These are phyloP conservation scores for Drosophila miranda DNA, from an alignment of 1,140 invertebrate species.

Conservation along the genomic window DNA sequence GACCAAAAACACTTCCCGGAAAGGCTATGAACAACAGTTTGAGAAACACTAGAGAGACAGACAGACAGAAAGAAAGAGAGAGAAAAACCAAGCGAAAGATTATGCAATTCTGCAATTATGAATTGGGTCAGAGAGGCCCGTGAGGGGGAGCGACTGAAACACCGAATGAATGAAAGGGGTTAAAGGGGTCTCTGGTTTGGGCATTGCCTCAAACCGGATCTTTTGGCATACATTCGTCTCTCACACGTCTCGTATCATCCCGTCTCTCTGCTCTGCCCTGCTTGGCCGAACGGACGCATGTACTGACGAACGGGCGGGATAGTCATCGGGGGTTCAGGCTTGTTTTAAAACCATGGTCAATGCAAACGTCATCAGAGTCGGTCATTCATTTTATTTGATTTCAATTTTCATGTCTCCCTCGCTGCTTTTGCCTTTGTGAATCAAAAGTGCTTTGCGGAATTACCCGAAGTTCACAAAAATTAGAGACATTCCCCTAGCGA, in stretches of 20 bases:
- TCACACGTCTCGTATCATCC: conserved; percentile 14
- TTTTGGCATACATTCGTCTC: conserved; percentile 49
- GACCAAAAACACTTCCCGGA: conserved; percentile 60
- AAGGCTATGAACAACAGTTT: conserved; percentile 45
- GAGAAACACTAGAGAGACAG: conserved; percentile 22
- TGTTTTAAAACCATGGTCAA: conserved; percentile 63
- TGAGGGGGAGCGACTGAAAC: conserved; percentile 23
- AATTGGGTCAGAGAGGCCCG: conserved; percentile 65
- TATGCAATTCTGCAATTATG: conserved; percentile 72
- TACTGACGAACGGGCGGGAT: too few species aligned
- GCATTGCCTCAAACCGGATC: conserved; percentile 69
- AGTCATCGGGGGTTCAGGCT: conserved; percentile 13
- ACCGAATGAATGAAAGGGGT: conserved; percentile 45
- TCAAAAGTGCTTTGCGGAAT: conserved; percentile 56
- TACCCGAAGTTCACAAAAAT: conserved; percentile 78
- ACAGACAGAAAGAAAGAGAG: neutral
- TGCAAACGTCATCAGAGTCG: conserved; percentile 48
- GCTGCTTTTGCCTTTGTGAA: conserved; percentile 22
- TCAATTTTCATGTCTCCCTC: neutral
- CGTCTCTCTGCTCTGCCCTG: neutral
- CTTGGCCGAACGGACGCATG: too few species aligned
- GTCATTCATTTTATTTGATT: conserved; percentile 24
- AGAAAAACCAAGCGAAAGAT: conserved; percentile 13
- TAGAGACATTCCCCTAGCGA: conserved; percentile 40
- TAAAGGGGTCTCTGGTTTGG: conserved; percentile 29